Conservation (phyloP, 2,113 vertebrate species). For the Eretmochelys imbricata region DNA sequence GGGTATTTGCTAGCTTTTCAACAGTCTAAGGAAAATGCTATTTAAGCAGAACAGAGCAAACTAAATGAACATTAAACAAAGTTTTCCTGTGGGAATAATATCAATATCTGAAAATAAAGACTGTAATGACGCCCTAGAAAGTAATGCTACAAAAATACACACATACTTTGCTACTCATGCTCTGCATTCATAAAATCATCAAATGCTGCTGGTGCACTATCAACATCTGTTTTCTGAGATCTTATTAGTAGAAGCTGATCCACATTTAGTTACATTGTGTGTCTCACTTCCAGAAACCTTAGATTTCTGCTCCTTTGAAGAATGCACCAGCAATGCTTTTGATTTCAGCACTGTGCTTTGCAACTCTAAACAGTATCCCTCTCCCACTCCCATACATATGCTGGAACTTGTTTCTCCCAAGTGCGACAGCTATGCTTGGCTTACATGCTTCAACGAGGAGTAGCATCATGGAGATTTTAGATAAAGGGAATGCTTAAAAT, state of each 20-base stretch:
- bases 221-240: conserved; percentile 4
- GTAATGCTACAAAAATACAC: background rate
- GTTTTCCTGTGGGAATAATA: background rate
- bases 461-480: background rate
- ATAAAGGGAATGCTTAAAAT: background rate
- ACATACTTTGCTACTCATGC: accelerated
- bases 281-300: background rate
- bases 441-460: background rate
- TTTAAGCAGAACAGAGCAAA: conserved; percentile 45
- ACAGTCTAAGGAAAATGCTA: background rate
- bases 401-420: background rate
- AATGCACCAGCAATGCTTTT: background rate
- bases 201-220: background rate
- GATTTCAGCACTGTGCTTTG: background rate
- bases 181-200: background rate
- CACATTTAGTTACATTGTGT: background rate
- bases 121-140: background rate
- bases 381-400: accelerated
- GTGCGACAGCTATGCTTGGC: accelerated
- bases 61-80: conserved; percentile 2
- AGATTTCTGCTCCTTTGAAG: conserved; percentile 7
- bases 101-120: background rate
- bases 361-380: background rate
- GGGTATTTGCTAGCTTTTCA: conserved; percentile 28
- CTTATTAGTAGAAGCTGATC: background rate